Percentiles rank a stretch among this genome's conserved stretches.
Conservation (phyloP, 2,888 invertebrate genomes). For the Azorinus chamasolen region DNA sequence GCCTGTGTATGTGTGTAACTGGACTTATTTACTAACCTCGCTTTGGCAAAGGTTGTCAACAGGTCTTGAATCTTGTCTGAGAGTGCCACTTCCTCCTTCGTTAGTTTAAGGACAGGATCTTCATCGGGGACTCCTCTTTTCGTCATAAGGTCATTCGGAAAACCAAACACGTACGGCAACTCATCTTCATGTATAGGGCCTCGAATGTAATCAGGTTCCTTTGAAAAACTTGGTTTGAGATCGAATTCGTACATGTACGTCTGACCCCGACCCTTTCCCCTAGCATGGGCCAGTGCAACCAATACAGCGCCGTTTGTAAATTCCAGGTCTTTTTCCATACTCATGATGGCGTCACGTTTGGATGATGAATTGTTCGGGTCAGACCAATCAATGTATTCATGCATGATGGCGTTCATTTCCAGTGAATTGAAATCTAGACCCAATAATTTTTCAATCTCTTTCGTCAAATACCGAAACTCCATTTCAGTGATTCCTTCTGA, state of each 20-base stretch:
- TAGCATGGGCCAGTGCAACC: no score
- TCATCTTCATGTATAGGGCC: conserved; percentile 53
- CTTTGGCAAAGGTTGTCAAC: conserved; percentile 48
- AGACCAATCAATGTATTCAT: conserved; percentile 47
- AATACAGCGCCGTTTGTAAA: no score
- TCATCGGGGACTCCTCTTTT: conserved; percentile 28
- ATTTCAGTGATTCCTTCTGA: conserved; percentile 20
- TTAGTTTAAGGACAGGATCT: conserved; percentile 17
- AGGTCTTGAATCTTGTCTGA: conserved; percentile 30
- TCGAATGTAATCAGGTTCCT: conserved; percentile 49
- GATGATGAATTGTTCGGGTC: conserved; percentile 25
- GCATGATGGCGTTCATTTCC: conserved; percentile 27
- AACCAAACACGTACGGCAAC: conserved; percentile 46
- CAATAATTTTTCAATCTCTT: conserved; percentile 35
- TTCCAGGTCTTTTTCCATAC: conserved; percentile 50
- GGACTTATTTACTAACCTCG: conserved; percentile 45
- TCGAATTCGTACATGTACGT: no score
- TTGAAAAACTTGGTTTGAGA: no score
- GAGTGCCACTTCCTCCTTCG: conserved; percentile 18
- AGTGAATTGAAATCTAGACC: conserved; percentile 23
- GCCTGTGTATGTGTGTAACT: no score
- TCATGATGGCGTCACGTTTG: conserved; percentile 28
- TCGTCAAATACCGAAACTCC: conserved; percentile 35
- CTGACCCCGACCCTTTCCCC: no score
- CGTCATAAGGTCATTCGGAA: conserved; percentile 29